These are phyloP conservation scores for Barnardius zonarius DNA, from an alignment of 2,113 vertebrate genomes.

Conservation along the genomic window DNA sequence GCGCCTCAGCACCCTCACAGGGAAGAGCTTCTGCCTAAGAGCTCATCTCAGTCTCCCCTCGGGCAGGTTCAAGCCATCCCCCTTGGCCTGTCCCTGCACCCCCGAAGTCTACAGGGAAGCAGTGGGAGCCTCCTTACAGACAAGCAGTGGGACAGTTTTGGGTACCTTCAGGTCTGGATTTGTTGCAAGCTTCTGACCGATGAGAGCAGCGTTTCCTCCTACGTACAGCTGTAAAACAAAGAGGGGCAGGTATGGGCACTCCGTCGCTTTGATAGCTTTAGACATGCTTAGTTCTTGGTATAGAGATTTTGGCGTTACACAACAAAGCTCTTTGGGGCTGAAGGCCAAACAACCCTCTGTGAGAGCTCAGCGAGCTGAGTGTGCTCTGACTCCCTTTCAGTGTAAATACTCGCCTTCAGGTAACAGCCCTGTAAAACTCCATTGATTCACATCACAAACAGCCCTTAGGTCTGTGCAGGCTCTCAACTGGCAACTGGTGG, in stretches of 20 bases:
- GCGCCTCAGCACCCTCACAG: too few species aligned
- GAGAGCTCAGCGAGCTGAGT: neutral
- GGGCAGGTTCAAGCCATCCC: neutral
- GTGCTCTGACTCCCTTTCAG: neutral
- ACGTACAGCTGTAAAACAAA: conserved; percentile 87
- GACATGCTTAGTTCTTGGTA: neutral
- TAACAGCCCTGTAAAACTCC: neutral
- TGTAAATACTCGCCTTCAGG: neutral
- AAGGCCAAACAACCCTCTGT: neutral
- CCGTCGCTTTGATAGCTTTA: neutral
- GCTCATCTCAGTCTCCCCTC: neutral
- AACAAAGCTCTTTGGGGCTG: neutral
- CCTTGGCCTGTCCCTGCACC: neutral
- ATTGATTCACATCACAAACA: neutral
- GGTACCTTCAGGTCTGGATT: conserved; percentile 87
- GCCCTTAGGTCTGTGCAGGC: neutral
- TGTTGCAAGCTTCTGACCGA: conserved; percentile 91
- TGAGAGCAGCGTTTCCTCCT: conserved; percentile 96
- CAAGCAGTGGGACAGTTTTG: neutral
- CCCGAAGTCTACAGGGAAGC: neutral
- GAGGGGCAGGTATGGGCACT: neutral
- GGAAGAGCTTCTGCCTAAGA: neutral
- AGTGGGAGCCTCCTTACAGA: neutral
- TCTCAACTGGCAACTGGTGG: neutral
- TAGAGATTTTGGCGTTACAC: neutral